phyloP scores from a whole-genome alignment of 2,888 invertebrate genomes.

The Poecilobothrus nobilitatus region DNA sequence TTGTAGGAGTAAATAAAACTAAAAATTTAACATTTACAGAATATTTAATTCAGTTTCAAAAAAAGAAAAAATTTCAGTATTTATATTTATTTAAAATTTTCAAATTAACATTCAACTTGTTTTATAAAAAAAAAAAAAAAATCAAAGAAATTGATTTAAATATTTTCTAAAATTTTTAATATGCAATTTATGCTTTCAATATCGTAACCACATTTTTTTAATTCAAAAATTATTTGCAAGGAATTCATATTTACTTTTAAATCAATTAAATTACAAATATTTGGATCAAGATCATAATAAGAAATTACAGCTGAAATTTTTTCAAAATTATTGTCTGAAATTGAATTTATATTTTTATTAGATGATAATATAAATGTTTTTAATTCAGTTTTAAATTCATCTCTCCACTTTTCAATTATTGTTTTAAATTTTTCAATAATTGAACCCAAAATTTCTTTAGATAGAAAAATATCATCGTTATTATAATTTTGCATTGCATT shows the following conservation, averaged over 20 bases:
- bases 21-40: no score
- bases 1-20: no score
- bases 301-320: slow-evolving; percentile 34
- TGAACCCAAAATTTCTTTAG: slow-evolving; percentile 38
- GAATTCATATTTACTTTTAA: slow-evolving; percentile 33
- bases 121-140: no score
- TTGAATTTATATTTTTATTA: slow-evolving; percentile 11
- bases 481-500: slow-evolving; percentile 45
- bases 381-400: slow-evolving; percentile 28
- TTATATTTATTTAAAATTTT: no score
- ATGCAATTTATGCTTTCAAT: slow-evolving; percentile 35
- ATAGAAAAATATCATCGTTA: slow-evolving; percentile 32
- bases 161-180: slow-evolving; percentile 30
- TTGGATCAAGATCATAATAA: slow-evolving; percentile 36
- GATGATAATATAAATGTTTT: slow-evolving; percentile 33
- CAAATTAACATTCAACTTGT: no score
- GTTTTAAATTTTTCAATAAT: slow-evolving; percentile 34
- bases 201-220: slow-evolving; percentile 34
- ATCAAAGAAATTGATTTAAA: slow-evolving; percentile 12
- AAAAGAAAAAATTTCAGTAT: no score
- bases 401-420: slow-evolving; percentile 30
- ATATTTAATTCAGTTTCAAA: no score
- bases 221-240: slow-evolving; percentile 35
- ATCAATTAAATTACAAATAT: slow-evolving; percentile 35
- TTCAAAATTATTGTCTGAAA: slow-evolving; percentile 27